Base-by-base conservation (phyloP, 2,797 vertebrate genomes). In the Onychomys torridus region DNA sequence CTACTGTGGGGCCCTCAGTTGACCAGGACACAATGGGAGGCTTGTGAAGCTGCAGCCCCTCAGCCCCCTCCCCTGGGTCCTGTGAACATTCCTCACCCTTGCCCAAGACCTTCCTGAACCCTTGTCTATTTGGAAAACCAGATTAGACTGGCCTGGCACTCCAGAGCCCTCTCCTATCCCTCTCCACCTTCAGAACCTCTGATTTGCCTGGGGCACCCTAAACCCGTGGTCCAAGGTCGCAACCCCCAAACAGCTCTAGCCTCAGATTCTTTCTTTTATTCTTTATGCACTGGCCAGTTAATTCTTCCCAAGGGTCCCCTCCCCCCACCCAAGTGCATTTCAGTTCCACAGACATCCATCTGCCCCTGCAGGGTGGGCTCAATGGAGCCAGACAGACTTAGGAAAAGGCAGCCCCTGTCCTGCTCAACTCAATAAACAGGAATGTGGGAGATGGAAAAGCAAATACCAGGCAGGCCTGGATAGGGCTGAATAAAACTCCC, bases 81-180 rank as follows among this genome's bases (percentile, higher is more conserved):
- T 21, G n/a, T 16, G 23, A 75, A 71, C 95, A 96, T 97, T 97
- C 96, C 84, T 71, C 76, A 43, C 86, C 75, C 91, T 75, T 91
- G 89, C 86, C 96, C 75, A 6, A 83, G 96, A 95, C 92, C 92
- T 93, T 93, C 86, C 69, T 93, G 92, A 97, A 97, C 97, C 94
- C 84, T 75, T 49, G 43, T 87, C 77, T 71, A 77, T 79, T 96
- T 73, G 40, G 79, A 94, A 88, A 96, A 93, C 83, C 81, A 89
- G 92, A 91, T 73, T 59, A 49, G 95, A 96, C 89, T 3, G 23
- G 93, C 73, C 59, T 69, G 59, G 59, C 21, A 23, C 6, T 82
- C 79, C 27, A 29, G 34, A 82, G 65, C 57, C 65, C 8, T 13
- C 16, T 37, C 55, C 3, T 0, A 4, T 5, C 23, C 21, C 32